Base-by-base conservation (phyloP, 2,888 invertebrate genomes). In the Lithodes maja region DNA sequence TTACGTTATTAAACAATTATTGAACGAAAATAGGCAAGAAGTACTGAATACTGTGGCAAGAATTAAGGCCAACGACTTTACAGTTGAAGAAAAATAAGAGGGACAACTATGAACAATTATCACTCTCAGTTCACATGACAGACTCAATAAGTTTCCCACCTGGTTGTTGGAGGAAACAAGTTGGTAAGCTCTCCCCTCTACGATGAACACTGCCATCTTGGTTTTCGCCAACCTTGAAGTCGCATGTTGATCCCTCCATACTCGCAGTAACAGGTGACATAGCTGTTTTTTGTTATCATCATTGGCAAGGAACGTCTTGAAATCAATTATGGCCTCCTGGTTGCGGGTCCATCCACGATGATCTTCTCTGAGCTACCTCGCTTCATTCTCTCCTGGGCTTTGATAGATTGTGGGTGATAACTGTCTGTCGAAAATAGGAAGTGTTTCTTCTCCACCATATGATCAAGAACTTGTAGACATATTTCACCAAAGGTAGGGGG, bases 351-450 rank as follows among this genome's bases (percentile, higher is more conserved):
- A 9, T 75, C 75, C 75, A 75, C 3, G 49, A 49, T 75, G 75
- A 49, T 75, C 9, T 74, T 55, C 55, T 74, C 54, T 3, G 53
- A 79, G 79, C 53, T 54, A 54, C 79, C 79, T 54, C 79, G 79
- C 79, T n/a, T 79, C 79, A 52, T n/a, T 54, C 79, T 53, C 15
- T 79, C 79, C 15, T 79, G 79, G 54, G 79, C 17, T 79, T 79
- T 79, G 53, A 79, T 79, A 54, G 79, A 79, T 7, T 79, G 54
- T 79, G 79, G 79, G 3, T 79, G 53, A n/a, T 79, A 79, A 54
- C 79, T 79, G 53, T 79, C 78, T 50, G 78, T 52, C 52, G 52
- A 78, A 52, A 78, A 50, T 5, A 12, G 12, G 78, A 78, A 78
- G 52, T 78, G 15, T 55, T 75, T 75, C 75, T 75, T 75, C 3